Base-by-base conservation (phyloP, 2,113 vertebrate genomes). In the Setophaga petechia region DNA sequence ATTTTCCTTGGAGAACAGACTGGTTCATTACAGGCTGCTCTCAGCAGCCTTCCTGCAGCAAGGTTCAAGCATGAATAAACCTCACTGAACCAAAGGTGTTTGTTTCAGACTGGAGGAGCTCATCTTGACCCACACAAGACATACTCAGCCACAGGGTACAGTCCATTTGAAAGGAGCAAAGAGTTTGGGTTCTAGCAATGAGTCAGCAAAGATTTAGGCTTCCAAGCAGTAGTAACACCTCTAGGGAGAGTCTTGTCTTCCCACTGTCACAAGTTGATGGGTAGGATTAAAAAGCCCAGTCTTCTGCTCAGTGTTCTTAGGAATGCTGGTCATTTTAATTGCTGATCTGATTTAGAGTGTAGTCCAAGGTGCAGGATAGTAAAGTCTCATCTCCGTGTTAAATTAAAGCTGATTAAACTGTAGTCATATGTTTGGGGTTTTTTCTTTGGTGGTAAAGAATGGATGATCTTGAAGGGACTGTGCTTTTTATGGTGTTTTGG, bases 191-290 rank as follows among this genome's bases (percentile, higher is more conserved):
- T 88, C 44, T 55, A 43, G 59, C 58, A 54, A 25, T 51, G 79
- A 91, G 31, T 76, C 54, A 57, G 46, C 73, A 84, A 78, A 90
- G 71, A 67, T n/a, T 35, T 18, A 20, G n/a, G 41, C 18, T 62
- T 83, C 46, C 43, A 69, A 52, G 61, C 30, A 55, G 35, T 46
- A 71, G 13, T 52, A 54, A 63, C 39, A 58, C 17, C 20, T 71
- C 41, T 69, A 22, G 15, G 37, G 59, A 77, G 66, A 18, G 30
- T 63, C 27, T 39, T 94, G 46, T 23, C 25, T 86, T 89, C 25
- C 33, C 12, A 15, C 33, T 63, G 33, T 63, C 23, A 46, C 0
- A 0, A 55, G 6, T 62, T 78, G 55, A 20, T 66, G 22, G 33
- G 24, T 66, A 25, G 73, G 27, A 69, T 89, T 73, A 74, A 89